phyloP scores from a whole-genome alignment of 2,888 invertebrate species.

The Leptinotarsa rubiginosa region DNA sequence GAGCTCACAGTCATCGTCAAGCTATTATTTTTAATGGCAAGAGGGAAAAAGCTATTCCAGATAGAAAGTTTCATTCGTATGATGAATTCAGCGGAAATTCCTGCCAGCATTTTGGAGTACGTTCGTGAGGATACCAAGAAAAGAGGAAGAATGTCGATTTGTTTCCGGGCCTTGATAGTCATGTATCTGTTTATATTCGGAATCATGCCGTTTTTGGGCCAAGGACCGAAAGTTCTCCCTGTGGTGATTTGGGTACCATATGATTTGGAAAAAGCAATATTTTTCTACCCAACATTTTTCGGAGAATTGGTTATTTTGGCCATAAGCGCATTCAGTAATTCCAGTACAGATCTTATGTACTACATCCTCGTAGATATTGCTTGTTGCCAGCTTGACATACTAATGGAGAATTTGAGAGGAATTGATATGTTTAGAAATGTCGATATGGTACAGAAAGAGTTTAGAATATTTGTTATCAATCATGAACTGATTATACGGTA shows the following conservation, averaged over 20 bases:
- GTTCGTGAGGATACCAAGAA: background rate
- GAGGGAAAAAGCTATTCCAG: background rate
- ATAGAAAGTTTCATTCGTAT: background rate
- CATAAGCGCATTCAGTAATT: background rate
- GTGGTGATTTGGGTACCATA: constrained; percentile 18
- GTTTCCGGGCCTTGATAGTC: background rate
- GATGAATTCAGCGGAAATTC: background rate
- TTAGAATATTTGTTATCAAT: constrained; percentile 1
- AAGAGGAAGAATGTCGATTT: background rate
- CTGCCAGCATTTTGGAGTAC: background rate
- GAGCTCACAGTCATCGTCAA: background rate
- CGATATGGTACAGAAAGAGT: background rate
- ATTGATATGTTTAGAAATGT: background rate
- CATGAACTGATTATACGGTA: constrained; percentile 11
- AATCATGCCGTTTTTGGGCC: background rate
- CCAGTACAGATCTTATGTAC: constrained; percentile 20
- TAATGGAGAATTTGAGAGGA: constrained; percentile 10
- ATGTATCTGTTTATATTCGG: constrained; percentile 10
- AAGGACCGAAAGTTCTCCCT: background rate
- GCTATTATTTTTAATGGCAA: background rate
- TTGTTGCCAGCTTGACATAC: constrained; percentile 28
- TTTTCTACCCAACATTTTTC: background rate
- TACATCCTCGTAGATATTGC: constrained; percentile 14
- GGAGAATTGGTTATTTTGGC: background rate
- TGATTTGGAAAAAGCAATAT: background rate